Evolutionary conservation across 2,113 vertebrate species (phyloP).

Genomic region (Oplegnathus fasciatus): DNA sequence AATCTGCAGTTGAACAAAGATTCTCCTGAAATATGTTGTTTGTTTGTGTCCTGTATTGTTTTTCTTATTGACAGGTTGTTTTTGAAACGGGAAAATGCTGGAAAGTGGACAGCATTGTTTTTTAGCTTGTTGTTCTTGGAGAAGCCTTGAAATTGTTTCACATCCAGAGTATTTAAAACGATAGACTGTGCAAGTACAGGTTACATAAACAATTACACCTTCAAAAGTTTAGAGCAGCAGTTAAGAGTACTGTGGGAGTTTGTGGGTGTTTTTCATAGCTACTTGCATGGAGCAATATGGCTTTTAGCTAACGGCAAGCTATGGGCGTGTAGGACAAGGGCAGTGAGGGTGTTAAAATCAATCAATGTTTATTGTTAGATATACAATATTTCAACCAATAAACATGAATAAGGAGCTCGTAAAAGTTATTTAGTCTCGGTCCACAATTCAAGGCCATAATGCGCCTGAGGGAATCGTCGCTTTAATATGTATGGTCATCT

Average conservation of each 20-base stretch:
- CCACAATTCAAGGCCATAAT: constrained; percentile 58
- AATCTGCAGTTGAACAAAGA: constrained; percentile 19
- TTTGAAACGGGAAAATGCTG: not conserved
- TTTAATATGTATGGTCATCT: constrained; percentile 58
- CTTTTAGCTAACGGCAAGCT: constrained; percentile 22
- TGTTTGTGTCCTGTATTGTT: not conserved
- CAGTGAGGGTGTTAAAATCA: constrained; percentile 39
- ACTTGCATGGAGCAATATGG: not conserved
- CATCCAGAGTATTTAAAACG: not conserved
- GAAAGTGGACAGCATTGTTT: not conserved
- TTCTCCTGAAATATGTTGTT: not conserved
- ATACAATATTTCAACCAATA: constrained; percentile 57
- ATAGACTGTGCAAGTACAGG: not conserved
- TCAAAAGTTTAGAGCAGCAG: constrained; percentile 26
- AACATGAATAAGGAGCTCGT: constrained; percentile 62
- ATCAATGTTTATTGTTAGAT: constrained; percentile 62
- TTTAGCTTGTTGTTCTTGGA: not conserved
- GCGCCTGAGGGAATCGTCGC: constrained; percentile 17
- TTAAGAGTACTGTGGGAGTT: constrained; percentile 8
- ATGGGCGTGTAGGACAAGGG: constrained; percentile 19
- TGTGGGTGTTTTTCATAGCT: constrained; percentile 24
- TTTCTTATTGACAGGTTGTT: not conserved
- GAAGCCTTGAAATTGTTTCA: not conserved
- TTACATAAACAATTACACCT: constrained; percentile 26
- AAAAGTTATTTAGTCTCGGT: constrained; percentile 64